Evolutionary conservation across 2,888 invertebrate species (phyloP), one percentile per base, ranked within the genome.

Genomic region (Augochlorella aurata): DNA sequence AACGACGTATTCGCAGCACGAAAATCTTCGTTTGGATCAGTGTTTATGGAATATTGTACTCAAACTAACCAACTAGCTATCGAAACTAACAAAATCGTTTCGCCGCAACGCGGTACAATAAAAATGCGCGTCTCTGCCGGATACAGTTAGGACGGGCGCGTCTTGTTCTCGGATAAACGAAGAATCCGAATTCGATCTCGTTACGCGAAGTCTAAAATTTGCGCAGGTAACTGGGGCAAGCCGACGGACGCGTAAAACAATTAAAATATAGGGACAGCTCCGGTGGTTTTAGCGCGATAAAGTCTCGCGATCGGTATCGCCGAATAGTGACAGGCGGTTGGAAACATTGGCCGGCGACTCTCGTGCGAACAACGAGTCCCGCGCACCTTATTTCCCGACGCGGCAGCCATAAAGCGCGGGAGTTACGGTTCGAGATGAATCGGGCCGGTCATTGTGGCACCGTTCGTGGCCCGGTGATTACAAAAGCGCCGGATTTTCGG

Each of bases 401-500:
- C 38, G 63, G 49, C 49, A 44, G 21, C 50, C 2, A 16, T 73
- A 63, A 73, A 50, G 47, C 38, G 63, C 5, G 16, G 45, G 44
- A 71, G 70, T 63, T 52, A 47, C 18, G 45, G 61, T n/a, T 29
- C 2, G 24, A 45, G 75, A 75, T 75, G 45, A 18, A 69, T 38
- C 68, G 63, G 61, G 7, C 47, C 38, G 24, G 38, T 38, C 14
- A n/a, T 67, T 10, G 58, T 54, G 44, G 44, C 24, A 16, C 21
- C 21, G 21, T 21, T 67, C 18, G 50, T 44, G 24, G 29, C 54
- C 10, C 45, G 38, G 18, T 65, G 63, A 61, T 79, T 54, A 45
- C 50, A 67, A 45, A 38, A 69, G 58, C 47, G 14, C 49, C 14
- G 54, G 69, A 79, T 82, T 74, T n/a, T 58, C 38, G 54, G 65